Base-by-base conservation (phyloP, 2,113 vertebrate species). In the Xenopus borealis region DNA sequence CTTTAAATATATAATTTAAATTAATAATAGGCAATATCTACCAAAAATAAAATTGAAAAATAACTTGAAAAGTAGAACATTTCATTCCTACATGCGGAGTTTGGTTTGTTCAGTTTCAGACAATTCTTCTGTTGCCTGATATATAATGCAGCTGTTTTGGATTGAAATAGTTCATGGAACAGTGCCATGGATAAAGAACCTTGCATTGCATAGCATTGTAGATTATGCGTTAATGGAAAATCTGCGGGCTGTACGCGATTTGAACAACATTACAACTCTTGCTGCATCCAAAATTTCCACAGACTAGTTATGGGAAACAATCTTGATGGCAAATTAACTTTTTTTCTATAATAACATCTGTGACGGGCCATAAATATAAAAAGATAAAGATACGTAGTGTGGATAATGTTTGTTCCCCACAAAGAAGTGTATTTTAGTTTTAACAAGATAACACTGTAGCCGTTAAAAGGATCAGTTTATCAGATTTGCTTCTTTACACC, bases 221-320 rank as follows among this genome's bases (percentile, higher is more conserved):
- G 44, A 75, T 75, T 67, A 61, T 75, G 67, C 52, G 67, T 46
- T 61, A 61, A 61, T 75, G 72, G 72, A 75, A 75, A 75, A 74
- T 59, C 55, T 74, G 14, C 68, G n/a, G 61, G 64, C 64, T 46
- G 44, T 68, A n/a, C 62, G n/a, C 20, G 63, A 73, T 73, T 33
- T 67, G 4, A 74, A 59, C 33, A 59, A 3, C 23, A 11, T 12
- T 63, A 30, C 64, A 75, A 61, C 40, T 47, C 40, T 61, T 20
- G 59, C 55, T 23, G 11, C 33, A 58, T 58, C 20, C 44, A 52
- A 53, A 72, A 19, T 67, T 72, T 30, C 64, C 64, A 59, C 47
- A 75, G 65, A 4, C 72, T 68, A 40, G 72, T 75, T 64, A 68
- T 75, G 72, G 65, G 64, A 75, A 75, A 75, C 55, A 10, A 47